Base-by-base conservation (phyloP, 2,797 vertebrate genomes). In the Liparis tanakae region DNA sequence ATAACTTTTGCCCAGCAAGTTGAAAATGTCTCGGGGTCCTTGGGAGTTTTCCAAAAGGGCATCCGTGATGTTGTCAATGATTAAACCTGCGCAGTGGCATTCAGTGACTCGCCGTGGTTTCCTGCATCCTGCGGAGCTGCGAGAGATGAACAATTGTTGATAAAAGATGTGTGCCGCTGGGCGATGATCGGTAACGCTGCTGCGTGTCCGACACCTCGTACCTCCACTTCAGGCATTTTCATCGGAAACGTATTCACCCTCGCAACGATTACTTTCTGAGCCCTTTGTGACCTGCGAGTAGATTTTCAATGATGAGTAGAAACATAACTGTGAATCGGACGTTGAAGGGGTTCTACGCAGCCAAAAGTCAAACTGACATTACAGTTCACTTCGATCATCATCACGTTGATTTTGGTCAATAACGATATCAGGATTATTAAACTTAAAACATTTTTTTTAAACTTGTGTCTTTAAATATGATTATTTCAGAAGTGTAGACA, bases 31-130 rank as follows among this genome's bases (percentile, higher is more conserved):
- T 70, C 20, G 1, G 44, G 63, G 59, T 78, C 64, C 62, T 78
- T 71, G 66, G 70, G 67, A 84, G 41, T 77, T 82, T 79, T 72
- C 18, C 60, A 81, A 82, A 84, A 51, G 66, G 73, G 48, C 71
- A 70, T 73, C 66, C 12, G 9, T 64, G 63, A 62, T 63, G 53
- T 18, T 76, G 75, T 65, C 60, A 71, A 51, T 44, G 72, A 82
- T 79, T 75, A 74, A 76, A 79, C 71, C 59, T 72, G 73, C 9
- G 54, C 22, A 60, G 48, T 72, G 73, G 76, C 54, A 82, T 83
- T 85, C 71, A 81, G 54, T 56, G 63, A 57, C 76, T 80, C 58
- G 4, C 62, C 22, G 2, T 70, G 74, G 66, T 80, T 73, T 74
- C 55, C 73, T n/a, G 14, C 50, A 22, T 48, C 15, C 56, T 43